A percentile compares a stretch with the other conserved stretches of the same genome.
These are phyloP conservation scores for Lumbricus terrestris DNA, from an alignment of 2,888 invertebrate species.

Conservation along the genomic window DNA sequence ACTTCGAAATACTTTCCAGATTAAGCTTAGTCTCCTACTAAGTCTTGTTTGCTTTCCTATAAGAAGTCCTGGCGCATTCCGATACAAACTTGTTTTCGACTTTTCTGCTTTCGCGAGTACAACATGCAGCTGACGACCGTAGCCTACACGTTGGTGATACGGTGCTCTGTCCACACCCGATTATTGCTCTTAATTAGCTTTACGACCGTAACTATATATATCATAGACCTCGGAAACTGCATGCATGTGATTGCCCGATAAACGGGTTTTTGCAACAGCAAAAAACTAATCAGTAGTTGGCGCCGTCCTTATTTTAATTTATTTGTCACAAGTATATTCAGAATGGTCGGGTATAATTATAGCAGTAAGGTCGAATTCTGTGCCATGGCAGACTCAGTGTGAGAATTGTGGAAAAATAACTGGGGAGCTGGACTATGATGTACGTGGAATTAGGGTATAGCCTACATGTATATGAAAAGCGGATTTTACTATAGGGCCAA, in stretches of 20 bases:
- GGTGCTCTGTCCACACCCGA: background rate
- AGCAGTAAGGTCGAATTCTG: background rate
- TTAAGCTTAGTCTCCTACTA: background rate
- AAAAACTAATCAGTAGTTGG: background rate
- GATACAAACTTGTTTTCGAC: background rate
- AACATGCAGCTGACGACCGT: too few species aligned
- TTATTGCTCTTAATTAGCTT: background rate
- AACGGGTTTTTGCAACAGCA: background rate
- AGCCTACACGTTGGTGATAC: background rate
- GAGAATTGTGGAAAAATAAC: too few species aligned
- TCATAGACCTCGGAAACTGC: background rate
- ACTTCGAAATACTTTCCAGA: background rate
- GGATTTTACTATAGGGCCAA: too few species aligned
- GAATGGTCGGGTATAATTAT: too few species aligned
- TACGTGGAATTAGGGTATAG: too few species aligned
- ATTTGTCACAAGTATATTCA: too few species aligned
- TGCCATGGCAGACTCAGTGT: too few species aligned
- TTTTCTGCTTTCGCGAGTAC: background rate
- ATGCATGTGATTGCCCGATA: background rate
- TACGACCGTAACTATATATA: background rate
- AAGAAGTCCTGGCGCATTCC: background rate
- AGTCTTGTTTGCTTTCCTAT: background rate
- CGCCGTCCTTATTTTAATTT: background rate
- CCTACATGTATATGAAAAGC: too few species aligned
- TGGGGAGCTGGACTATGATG: too few species aligned